Percentiles rank a stretch among this genome's conserved stretches.
Evolutionary conservation across 2,888 invertebrate genomes (phyloP).

Genomic region (Notocelia uddmanniana): DNA sequence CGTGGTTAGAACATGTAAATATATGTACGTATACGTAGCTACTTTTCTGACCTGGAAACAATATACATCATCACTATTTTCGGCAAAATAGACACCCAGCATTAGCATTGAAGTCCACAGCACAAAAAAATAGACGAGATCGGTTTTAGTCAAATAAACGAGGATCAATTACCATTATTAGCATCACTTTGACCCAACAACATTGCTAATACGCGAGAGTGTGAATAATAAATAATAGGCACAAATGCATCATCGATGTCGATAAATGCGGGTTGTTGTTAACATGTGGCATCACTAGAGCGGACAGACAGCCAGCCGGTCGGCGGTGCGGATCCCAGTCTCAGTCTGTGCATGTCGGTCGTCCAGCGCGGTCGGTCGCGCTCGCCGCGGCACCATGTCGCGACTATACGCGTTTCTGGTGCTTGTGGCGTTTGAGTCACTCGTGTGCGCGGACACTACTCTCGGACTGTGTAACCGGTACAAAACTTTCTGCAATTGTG

Average conservation of each 20-base stretch:
- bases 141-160: conserved; percentile 1
- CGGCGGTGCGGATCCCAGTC: conserved; percentile 48
- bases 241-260: conserved; percentile 72
- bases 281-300: conserved; percentile 66
- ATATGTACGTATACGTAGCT: no score
- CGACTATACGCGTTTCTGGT: conserved; percentile 76
- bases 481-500: conserved; percentile 86
- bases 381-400: conserved; percentile 77
- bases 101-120: no score
- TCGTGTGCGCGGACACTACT: conserved; percentile 54
- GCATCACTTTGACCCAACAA: conserved; percentile 5
- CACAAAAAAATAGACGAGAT: background rate
- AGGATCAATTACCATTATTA: conserved; percentile 3
- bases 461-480: conserved; percentile 80
- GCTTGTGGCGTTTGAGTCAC: conserved; percentile 80
- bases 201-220: conserved; percentile 52
- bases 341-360: conserved; percentile 72
- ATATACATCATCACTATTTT: background rate
- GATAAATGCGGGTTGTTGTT: conserved; percentile 63
- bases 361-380: conserved; percentile 69
- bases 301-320: conserved; percentile 55
- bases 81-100: no score
- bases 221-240: conserved; percentile 53
- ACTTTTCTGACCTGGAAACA: background rate
- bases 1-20: no score